A percentile compares a stretch with the other conserved stretches of the same genome.
Evolutionary conservation across 2,888 invertebrate genomes (phyloP).

Genomic region (Tridacna crocea): DNA sequence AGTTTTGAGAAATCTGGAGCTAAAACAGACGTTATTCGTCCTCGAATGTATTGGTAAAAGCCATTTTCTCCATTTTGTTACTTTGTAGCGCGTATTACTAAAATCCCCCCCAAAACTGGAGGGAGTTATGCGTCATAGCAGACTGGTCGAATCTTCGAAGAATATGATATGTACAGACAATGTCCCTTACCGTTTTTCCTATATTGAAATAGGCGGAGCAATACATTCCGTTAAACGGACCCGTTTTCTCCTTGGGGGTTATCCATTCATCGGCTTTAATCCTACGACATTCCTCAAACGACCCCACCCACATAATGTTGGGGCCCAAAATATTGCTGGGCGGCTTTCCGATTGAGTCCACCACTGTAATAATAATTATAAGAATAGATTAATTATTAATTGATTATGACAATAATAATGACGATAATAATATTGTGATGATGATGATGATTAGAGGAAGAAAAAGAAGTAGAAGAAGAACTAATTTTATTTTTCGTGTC

Average conservation of each 20-base stretch:
- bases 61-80: not conserved
- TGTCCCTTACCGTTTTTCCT: slow-evolving; percentile 16
- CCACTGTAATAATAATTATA: slow-evolving; percentile 50
- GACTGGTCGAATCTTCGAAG: too few relatives aligned
- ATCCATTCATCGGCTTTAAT: slow-evolving; percentile 19
- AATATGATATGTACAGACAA: too few relatives aligned
- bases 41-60: too few relatives aligned
- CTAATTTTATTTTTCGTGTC: too few relatives aligned
- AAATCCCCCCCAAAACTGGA: too few relatives aligned
- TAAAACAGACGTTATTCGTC: too few relatives aligned
- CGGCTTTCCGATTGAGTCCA: slow-evolving; percentile 65
- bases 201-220: slow-evolving; percentile 48
- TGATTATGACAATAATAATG: not conserved
- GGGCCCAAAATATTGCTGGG: slow-evolving; percentile 44
- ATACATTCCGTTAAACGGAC: slow-evolving; percentile 53
- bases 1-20: too few relatives aligned
- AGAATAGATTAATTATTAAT: not conserved
- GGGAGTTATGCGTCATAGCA: too few relatives aligned
- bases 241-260: not conserved
- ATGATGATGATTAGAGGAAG: too few relatives aligned
- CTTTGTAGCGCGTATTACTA: too few relatives aligned
- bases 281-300: slow-evolving; percentile 57
- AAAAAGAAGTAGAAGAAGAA: too few relatives aligned
- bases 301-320: slow-evolving; percentile 57
- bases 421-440: not conserved